Conservation (phyloP, 2,888 invertebrate genomes). For the Apodemia hepburni region DNA sequence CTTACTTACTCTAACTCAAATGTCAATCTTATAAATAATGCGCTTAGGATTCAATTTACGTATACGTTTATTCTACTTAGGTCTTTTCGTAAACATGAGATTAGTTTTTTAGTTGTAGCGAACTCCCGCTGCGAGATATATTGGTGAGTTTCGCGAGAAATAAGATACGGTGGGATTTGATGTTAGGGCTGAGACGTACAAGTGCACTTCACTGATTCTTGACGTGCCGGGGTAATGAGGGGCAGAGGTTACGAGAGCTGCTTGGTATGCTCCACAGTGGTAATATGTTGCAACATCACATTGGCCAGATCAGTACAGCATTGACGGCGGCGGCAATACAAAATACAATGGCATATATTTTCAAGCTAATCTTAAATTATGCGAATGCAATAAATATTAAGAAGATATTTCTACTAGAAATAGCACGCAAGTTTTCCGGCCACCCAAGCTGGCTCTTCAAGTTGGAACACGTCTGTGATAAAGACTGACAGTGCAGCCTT, state of each 20-base stretch:
- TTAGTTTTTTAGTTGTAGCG: conserved; percentile 33
- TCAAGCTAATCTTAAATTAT: too few species aligned
- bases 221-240: not conserved
- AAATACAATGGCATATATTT: too few species aligned
- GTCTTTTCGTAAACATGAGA: conserved; percentile 13
- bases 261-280: not conserved
- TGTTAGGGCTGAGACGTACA: not conserved
- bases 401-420: too few species aligned
- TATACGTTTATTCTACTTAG: not conserved
- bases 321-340: too few species aligned
- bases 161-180: conserved; percentile 8
- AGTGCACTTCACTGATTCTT: not conserved
- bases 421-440: too few species aligned
- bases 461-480: too few species aligned
- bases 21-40: not conserved
- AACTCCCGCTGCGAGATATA: conserved; percentile 39
- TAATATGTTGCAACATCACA: not conserved
- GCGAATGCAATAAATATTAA: too few species aligned
- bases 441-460: too few species aligned
- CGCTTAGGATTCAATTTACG: not conserved
- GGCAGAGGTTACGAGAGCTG: not conserved
- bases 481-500: too few species aligned
- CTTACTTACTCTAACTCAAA: not conserved
- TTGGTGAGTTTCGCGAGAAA: conserved; percentile 29
- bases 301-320: not conserved